phyloP scores from a whole-genome alignment of 1,140 invertebrate genomes.

The Macrocentrus cingulum region DNA sequence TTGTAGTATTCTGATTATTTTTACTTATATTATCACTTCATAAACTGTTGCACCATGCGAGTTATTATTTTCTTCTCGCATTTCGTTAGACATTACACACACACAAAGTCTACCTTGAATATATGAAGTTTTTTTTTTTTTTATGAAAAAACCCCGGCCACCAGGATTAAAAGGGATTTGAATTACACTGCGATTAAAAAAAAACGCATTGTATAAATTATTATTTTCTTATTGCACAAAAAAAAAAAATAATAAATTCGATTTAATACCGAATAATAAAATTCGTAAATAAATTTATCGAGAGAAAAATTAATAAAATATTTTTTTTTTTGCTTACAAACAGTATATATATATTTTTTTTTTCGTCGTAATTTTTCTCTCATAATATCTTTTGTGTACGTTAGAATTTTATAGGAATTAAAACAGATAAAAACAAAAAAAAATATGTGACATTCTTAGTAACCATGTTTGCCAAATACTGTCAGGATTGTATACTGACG shows the following conservation, averaged over 20 bases:
- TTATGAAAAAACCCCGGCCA: slow-evolving; percentile 42
- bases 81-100: background rate
- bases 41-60: background rate
- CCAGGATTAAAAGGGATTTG: slow-evolving; percentile 37
- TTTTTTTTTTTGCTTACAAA: no score
- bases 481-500: slow-evolving; percentile 55
- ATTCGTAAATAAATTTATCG: background rate
- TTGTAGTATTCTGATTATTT: no score
- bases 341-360: background rate
- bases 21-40: no score
- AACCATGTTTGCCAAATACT: slow-evolving; percentile 56
- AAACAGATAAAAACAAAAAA: background rate
- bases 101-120: background rate
- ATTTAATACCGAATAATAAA: background rate
- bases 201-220: slow-evolving; percentile 1
- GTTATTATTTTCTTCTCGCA: background rate
- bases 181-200: slow-evolving; percentile 35
- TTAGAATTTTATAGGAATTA: no score
- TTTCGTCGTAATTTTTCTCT: slow-evolving; percentile 2
- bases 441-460: slow-evolving; percentile 45
- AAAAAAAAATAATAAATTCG: background rate
- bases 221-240: background rate
- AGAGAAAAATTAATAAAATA: background rate
- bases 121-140: slow-evolving; percentile 9
- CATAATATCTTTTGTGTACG: slow-evolving; percentile 5